Conservation (phyloP, 2,888 invertebrate genomes). For the Meliscaeva auricollis region DNA sequence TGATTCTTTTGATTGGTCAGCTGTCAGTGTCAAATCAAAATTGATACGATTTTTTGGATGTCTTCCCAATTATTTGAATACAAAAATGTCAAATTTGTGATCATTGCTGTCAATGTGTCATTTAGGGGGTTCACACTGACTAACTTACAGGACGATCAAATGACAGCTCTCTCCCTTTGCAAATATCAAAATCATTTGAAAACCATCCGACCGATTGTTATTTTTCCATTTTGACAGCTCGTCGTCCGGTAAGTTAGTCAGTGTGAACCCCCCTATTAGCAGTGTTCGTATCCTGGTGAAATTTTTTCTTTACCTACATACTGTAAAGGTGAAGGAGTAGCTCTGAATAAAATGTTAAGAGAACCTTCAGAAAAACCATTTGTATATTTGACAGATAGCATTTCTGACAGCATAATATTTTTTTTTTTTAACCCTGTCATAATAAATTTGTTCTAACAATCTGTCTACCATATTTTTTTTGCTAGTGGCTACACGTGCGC, state of each 20-base stretch:
- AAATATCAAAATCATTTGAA: too few relatives aligned
- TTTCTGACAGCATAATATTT: background rate
- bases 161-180: too few relatives aligned
- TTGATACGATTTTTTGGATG: constrained; percentile 1
- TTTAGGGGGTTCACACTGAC: too few relatives aligned
- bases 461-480: constrained; percentile 15
- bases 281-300: background rate
- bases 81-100: too few relatives aligned
- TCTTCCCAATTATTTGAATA: background rate
- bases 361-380: background rate
- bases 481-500: constrained; percentile 14
- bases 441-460: constrained; percentile 10
- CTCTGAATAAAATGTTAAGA: too few relatives aligned
- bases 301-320: too few relatives aligned
- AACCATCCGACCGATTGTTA: too few relatives aligned
- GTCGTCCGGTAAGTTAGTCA: too few relatives aligned
- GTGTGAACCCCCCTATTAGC: too few relatives aligned
- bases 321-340: too few relatives aligned
- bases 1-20: background rate
- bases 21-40: background rate
- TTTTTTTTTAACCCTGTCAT: constrained; percentile 6
- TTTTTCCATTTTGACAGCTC: too few relatives aligned
- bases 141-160: too few relatives aligned
- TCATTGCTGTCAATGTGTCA: background rate
- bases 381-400: constrained; percentile 18